Percentiles rank a stretch among this genome's conserved stretches.
These are phyloP conservation scores for Fabriciana adippe DNA, from an alignment of 2,888 invertebrate genomes.

Conservation along the genomic window DNA sequence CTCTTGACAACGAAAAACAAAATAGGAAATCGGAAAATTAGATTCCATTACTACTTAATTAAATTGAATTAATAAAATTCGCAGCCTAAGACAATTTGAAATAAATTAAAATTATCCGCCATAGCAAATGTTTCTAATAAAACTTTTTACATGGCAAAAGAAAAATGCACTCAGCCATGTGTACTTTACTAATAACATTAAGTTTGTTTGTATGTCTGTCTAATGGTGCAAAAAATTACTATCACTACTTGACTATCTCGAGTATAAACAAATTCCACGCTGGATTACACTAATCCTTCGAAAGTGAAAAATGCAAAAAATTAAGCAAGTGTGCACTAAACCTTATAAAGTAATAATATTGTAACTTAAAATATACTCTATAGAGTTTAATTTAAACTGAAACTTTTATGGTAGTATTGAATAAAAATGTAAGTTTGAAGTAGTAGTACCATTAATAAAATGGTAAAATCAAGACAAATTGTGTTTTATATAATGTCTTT, in stretches of 20 bases:
- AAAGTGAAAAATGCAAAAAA: slow-evolving; percentile 21
- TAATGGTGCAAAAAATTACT: slow-evolving; percentile 26
- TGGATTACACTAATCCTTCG: slow-evolving; percentile 41
- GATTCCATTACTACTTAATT: too few species aligned
- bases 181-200: slow-evolving; percentile 20
- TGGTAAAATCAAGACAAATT: too few species aligned
- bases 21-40: too few species aligned
- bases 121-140: too few species aligned
- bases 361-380: neutral
- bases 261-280: slow-evolving; percentile 40
- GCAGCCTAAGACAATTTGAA: too few species aligned
- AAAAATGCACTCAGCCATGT: neutral
- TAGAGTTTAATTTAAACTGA: neutral
- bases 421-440: neutral
- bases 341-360: slow-evolving; percentile 5
- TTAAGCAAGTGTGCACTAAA: slow-evolving; percentile 39
- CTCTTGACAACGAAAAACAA: too few species aligned
- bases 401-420: neutral
- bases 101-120: too few species aligned
- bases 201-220: slow-evolving; percentile 24
- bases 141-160: neutral
- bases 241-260: slow-evolving; percentile 34
- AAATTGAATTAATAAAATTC: too few species aligned
- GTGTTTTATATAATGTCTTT: too few species aligned
- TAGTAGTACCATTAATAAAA: neutral